Conservation (phyloP, 2,888 invertebrate species). For the Crossocerus cetratus region DNA sequence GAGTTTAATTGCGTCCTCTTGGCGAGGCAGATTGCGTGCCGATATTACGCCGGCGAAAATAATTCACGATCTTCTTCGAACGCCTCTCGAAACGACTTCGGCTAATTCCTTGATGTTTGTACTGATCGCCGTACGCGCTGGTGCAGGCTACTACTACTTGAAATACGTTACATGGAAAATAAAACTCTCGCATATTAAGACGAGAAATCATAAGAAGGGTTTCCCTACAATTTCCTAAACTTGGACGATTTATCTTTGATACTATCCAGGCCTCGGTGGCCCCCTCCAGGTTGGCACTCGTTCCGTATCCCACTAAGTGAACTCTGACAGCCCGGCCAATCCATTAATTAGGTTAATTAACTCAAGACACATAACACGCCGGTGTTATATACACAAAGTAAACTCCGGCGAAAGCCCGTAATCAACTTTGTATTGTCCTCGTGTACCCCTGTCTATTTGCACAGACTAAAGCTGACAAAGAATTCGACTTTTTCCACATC, state of each 20-base stretch:
- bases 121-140: no score
- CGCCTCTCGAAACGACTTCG: conserved; percentile 18
- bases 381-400: conserved; percentile 62
- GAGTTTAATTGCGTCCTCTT: conserved; percentile 51
- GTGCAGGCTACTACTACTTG: no score
- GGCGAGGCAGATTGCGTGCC: conserved; percentile 32
- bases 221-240: conserved; percentile 62
- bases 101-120: no score
- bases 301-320: conserved; percentile 50
- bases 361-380: conserved; percentile 66
- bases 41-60: conserved; percentile 36
- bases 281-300: conserved; percentile 37
- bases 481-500: not conserved
- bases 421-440: conserved; percentile 12
- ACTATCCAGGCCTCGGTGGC: conserved; percentile 40
- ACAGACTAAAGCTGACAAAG: not conserved
- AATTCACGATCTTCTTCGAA: conserved; percentile 39
- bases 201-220: conserved; percentile 41
- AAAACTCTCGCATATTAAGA: not conserved
- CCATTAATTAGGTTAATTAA: conserved; percentile 73
- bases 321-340: conserved; percentile 66
- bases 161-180: no score
- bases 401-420: conserved; percentile 62
- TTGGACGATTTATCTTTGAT: conserved; percentile 72
- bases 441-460: not conserved